Evolutionary conservation across 1,140 invertebrate genomes (phyloP).

Genomic region (silkworm (Bombyx mori)): ASM3026992v2 NC_085130.1:9409001-9409500

Average conservation of each 20-base stretch:
- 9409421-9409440: not conserved
- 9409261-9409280: slow-evolving; percentile 97
- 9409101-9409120: no score
- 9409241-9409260: slow-evolving; percentile 90
- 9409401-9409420: slow-evolving; percentile 73
- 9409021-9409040: no score
- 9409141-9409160: no score
- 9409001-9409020: no score
- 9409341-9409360: slow-evolving; percentile 88
- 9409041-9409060: no score
- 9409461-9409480: slow-evolving; percentile 27
- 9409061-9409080: no score
- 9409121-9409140: no score
- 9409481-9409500: slow-evolving; percentile 95
- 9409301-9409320: slow-evolving; percentile 92
- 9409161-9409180: no score
- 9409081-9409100: no score
- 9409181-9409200: no score
- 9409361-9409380: slow-evolving; percentile 93
- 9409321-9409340: slow-evolving; percentile 87
- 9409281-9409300: slow-evolving; percentile 98
- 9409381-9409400: slow-evolving; percentile 96
- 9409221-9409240: no score
- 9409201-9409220: no score
- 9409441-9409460: not conserved